Conservation (phyloP, 2,113 vertebrate genomes). For the Hippocampus barbouri region DNA sequence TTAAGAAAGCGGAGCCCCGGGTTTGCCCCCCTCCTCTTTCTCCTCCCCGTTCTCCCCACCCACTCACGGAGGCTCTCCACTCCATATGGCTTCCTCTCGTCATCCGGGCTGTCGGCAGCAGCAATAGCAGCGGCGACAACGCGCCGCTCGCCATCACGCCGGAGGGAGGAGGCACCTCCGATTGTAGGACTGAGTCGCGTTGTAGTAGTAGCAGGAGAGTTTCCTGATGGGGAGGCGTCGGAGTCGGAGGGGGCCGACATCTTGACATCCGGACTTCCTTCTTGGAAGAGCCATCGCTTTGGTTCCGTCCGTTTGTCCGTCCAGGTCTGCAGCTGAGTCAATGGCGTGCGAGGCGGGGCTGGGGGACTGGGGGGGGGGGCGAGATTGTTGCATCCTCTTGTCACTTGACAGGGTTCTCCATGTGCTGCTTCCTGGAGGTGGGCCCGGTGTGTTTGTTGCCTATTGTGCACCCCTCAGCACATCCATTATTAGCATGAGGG, state of each 20-base stretch:
- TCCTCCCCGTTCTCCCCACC: slow-evolving; percentile 1
- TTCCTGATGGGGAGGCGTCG: slow-evolving; percentile 22
- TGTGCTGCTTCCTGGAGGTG: slow-evolving; percentile 5
- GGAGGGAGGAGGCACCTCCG: slow-evolving; percentile 15
- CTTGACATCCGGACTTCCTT: slow-evolving; percentile 7
- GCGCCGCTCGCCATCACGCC: slow-evolving; percentile 18
- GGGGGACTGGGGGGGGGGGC: neutral
- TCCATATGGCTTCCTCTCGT: slow-evolving; percentile 54
- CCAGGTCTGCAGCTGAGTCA: slow-evolving; percentile 9
- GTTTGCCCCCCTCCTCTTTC: slow-evolving; percentile 9
- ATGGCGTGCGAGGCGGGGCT: neutral
- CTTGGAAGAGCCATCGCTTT: slow-evolving; percentile 18
- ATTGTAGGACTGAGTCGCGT: neutral
- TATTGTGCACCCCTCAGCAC: slow-evolving; percentile 75
- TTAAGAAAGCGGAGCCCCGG: slow-evolving; percentile 64
- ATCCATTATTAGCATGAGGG: slow-evolving; percentile 67
- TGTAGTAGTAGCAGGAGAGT: slow-evolving; percentile 5
- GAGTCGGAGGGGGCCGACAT: slow-evolving; percentile 30
- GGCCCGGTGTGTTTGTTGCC: slow-evolving; percentile 61
- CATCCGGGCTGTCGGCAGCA: slow-evolving; percentile 32
- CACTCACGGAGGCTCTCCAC: slow-evolving; percentile 48
- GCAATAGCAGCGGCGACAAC: slow-evolving; percentile 4
- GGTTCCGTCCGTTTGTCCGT: slow-evolving; percentile 47
- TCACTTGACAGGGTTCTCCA: slow-evolving; percentile 13
- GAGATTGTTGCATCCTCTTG: slow-evolving; percentile 26